phyloP scores from a whole-genome alignment of 2,113 vertebrate species.

The Spea multiplicata region DNA sequence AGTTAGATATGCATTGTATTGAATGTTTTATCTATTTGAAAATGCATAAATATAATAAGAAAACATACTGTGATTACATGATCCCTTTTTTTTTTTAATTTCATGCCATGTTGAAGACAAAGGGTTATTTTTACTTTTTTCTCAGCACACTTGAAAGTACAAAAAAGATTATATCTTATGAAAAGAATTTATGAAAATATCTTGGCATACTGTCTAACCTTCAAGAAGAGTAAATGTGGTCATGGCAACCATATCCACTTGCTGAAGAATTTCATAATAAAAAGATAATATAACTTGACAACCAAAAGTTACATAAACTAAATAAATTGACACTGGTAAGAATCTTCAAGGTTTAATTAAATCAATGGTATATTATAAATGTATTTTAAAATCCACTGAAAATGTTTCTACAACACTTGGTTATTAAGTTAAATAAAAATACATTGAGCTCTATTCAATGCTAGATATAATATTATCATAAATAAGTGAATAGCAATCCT shows the following conservation, averaged over 20 bases:
- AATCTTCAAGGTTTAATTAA: neutral
- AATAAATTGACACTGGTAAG: neutral
- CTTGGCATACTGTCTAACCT: conserved; percentile 7
- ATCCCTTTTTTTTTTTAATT: no score
- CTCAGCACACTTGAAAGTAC: neutral
- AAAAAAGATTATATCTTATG: neutral
- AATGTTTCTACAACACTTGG: no score
- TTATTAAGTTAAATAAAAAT: no score
- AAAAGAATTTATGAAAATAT: neutral
- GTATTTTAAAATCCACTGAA: neutral
- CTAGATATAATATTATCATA: no score
- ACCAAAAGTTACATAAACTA: neutral
- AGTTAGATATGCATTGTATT: no score
- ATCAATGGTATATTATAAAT: neutral
- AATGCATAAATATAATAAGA: no score
- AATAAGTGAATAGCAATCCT: no score
- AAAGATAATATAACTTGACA: conserved; percentile 6
- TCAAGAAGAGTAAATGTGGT: neutral
- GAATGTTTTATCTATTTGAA: no score
- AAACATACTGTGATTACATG: no score
- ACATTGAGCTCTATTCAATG: no score
- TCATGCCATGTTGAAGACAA: no score
- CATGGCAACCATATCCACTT: conserved; percentile 1
- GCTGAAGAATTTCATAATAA: neutral
- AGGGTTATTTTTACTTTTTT: no score